Conservation (phyloP, 2,797 vertebrate species). For the Liparis tanakae region DNA sequence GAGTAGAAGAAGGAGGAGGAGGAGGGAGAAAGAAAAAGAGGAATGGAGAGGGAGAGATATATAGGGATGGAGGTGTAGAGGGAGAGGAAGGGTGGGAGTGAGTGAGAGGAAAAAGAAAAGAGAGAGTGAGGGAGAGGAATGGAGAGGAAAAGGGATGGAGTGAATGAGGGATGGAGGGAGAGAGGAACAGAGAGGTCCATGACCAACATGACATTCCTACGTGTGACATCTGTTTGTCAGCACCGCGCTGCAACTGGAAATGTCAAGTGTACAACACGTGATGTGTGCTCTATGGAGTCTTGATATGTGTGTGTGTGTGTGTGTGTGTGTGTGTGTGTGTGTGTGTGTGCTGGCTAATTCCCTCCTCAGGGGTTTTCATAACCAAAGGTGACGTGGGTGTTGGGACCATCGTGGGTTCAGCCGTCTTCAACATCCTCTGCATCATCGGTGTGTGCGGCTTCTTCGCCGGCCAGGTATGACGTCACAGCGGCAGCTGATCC, state of each 20-base stretch:
- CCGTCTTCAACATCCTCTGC: constrained; percentile 96
- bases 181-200: not conserved
- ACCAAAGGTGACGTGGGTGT: constrained; percentile 95
- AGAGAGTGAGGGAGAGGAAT: no score
- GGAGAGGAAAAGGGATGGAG: no score
- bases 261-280: constrained; percentile 12
- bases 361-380: constrained; percentile 91
- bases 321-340: constrained; percentile 12
- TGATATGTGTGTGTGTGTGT: no score
- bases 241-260: constrained; percentile 18
- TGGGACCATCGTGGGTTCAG: constrained; percentile 95
- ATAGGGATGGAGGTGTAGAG: no score
- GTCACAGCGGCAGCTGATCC: constrained; percentile 8
- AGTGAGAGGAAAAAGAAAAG: no score
- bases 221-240: constrained; percentile 28
- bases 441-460: constrained; percentile 96
- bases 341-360: not conserved
- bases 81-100: no score
- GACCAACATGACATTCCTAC: not conserved
- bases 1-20: no score
- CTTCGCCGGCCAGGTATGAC: constrained; percentile 92
- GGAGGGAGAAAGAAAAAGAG: no score
- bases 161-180: no score
- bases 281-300: constrained; percentile 10
- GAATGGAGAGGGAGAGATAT: no score